These are phyloP conservation scores for Hipparchia semele DNA, from an alignment of 2,888 invertebrate genomes.

Conservation along the genomic window DNA sequence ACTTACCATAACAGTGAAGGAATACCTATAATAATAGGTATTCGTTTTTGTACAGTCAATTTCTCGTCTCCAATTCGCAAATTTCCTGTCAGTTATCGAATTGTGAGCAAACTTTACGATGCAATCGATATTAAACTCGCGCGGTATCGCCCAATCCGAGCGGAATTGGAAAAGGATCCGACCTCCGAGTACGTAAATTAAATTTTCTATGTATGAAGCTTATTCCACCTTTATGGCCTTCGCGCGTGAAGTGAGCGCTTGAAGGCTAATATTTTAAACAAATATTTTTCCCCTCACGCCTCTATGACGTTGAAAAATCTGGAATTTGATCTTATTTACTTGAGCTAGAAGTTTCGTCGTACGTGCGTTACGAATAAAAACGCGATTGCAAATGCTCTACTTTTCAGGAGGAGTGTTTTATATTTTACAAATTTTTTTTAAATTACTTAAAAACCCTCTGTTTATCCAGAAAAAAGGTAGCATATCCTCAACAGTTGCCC, in stretches of 20 bases:
- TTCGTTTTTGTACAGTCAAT: not conserved
- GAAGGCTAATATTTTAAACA: conserved; percentile 1
- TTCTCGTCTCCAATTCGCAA: conserved; percentile 6
- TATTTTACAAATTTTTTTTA: too few relatives aligned
- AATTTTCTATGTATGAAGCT: conserved; percentile 26
- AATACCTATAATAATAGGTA: not conserved
- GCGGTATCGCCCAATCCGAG: conserved; percentile 10
- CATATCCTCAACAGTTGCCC: too few relatives aligned
- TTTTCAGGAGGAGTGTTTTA: too few relatives aligned
- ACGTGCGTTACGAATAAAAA: too few relatives aligned
- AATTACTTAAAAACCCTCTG: too few relatives aligned
- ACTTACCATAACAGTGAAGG: too few relatives aligned
- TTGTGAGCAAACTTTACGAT: conserved; percentile 23
- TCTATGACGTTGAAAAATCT: not conserved
- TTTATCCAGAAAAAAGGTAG: too few relatives aligned
- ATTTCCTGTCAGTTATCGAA: conserved; percentile 17
- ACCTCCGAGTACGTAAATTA: conserved; percentile 19
- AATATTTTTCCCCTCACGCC: not conserved
- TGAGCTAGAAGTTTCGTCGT: too few relatives aligned
- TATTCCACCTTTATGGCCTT: conserved; percentile 22
- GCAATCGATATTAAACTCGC: conserved; percentile 23
- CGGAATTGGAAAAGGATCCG: conserved; percentile 19
- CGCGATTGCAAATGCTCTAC: too few relatives aligned
- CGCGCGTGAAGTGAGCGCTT: conserved; percentile 1
- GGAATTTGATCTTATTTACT: not conserved